Base-by-base conservation (phyloP, 1,140 invertebrate genomes). In the Drosophila kohkoa region DNA sequence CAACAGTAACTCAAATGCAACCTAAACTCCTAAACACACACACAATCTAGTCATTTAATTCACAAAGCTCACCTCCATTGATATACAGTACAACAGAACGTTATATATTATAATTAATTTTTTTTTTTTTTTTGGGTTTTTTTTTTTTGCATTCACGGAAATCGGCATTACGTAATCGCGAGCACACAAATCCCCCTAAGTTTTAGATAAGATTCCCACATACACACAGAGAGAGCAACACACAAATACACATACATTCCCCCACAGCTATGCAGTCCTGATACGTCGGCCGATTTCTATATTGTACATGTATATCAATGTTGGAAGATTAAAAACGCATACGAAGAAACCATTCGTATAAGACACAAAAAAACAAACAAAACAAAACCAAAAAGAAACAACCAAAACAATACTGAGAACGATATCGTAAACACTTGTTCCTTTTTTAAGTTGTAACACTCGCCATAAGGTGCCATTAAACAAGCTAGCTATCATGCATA, bases 41-140 rank as follows among this genome's bases (percentile, higher is more conserved):
- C 16, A 64, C 20, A 64, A 65, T 65, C 68, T 65, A 65, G 68
- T 71, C 68, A 72, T 66, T 25, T 66, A 38, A 62, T 32, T 52
- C 35, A 3, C 10, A 38, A 51, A 46, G 10, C 20, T 52, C 30
- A 64, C 49, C 48, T 25, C 20, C 20, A n/a, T 25, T 11, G 10
- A 69, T 49, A 46, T 28, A 43, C 8, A 32, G 20, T 25, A 38
- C 10, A 2, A 38, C 35, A 38, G 0, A 10, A 38, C 35, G 6
- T 32, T 6, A 32, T 38, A 38, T 10, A 38, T 38, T 25, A 25
- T 25, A 25, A 25, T 25, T 25, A 3, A 25, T 25, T 25, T 25
- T 25, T 25, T 25, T 25, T 25, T 20, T 38, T 38, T 38, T 20
- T 20, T 20, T 20, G 1, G 16, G 16, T 1, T 38, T 32, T 38